Conservation (phyloP, 2,113 vertebrate genomes). For the Phyllopteryx taeniolatus region DNA sequence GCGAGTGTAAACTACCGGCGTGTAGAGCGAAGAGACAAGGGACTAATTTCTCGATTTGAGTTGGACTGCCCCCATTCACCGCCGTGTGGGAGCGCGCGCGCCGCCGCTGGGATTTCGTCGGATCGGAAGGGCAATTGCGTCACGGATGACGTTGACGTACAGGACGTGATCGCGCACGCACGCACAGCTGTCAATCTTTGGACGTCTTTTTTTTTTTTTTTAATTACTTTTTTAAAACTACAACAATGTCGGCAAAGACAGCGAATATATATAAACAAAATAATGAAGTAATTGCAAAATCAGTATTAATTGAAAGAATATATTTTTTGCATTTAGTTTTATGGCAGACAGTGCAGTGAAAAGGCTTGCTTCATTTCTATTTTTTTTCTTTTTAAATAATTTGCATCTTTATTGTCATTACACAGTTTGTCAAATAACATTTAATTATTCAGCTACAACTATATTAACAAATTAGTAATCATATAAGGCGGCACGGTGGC, state of each 20-base stretch:
- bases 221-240: background rate
- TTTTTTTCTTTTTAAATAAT: too few species aligned
- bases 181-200: conserved; percentile 17
- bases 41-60: conserved; percentile 11
- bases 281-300: background rate
- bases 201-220: conserved; percentile 10
- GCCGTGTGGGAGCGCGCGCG: conserved; percentile 50
- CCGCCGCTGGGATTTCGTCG: conserved; percentile 63
- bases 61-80: conserved; percentile 59
- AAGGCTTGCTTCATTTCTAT: too few species aligned
- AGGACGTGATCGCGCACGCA: conserved; percentile 49
- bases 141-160: conserved; percentile 21
- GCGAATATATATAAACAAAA: background rate
- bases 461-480: too few species aligned
- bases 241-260: background rate
- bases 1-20: conserved; percentile 19
- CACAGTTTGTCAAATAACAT: too few species aligned
- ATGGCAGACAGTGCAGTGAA: too few species aligned
- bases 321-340: too few species aligned
- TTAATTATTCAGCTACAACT: too few species aligned
- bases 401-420: too few species aligned
- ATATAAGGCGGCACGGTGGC: too few species aligned
- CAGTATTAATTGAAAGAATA: too few species aligned
- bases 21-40: background rate
- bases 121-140: conserved; percentile 53